Base-by-base conservation (phyloP, 1,140 invertebrate genomes). In the Papilio glaucus region DNA sequence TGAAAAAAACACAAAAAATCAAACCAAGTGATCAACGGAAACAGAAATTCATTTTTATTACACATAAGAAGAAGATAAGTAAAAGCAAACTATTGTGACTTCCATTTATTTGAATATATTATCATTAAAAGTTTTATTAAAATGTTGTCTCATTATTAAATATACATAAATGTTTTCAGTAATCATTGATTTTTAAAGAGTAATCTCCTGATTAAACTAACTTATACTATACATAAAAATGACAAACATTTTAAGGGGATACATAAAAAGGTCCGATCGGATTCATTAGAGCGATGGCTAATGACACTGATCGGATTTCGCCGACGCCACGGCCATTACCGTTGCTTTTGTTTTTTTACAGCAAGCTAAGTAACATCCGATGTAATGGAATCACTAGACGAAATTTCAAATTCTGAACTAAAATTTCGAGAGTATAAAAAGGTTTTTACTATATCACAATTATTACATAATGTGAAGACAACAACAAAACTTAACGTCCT, bases 251-350 rank as follows among this genome's bases (percentile, higher is more conserved):
- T 53, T 53, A 53, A 53, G 18, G 8, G 4, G 2, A 53, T 9
- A 53, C 18, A 53, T 53, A 53, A 53, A 53, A 53, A 53, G 49
- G 49, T 53, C 18, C 18, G 24, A 53, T 18, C 49, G 49, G 18
- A 53, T 53, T 53, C 49, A 53, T 53, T 53, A 53, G 21, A 53
- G 21, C 8, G 18, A 53, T 53, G 8, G 49, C 49, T 53, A 53
- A 53, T 53, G 49, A 53, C 2, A 53, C 49, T 53, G 49, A 53
- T 53, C 49, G 49, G 49, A 53, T 53, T 53, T 53, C 49, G 21
- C 24, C 49, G 49, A 9, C 49, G 49, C 49, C 49, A 12, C 18
- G 18, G 49, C 49, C 49, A 53, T 53, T 53, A 53, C 9, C 49
- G 49, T 24, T 53, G 49, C 21, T 53, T 53, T 53, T 26, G 49